These are phyloP conservation scores for Sterna hirundo DNA, from an alignment of 2,113 vertebrate species.

Conservation along the genomic window DNA sequence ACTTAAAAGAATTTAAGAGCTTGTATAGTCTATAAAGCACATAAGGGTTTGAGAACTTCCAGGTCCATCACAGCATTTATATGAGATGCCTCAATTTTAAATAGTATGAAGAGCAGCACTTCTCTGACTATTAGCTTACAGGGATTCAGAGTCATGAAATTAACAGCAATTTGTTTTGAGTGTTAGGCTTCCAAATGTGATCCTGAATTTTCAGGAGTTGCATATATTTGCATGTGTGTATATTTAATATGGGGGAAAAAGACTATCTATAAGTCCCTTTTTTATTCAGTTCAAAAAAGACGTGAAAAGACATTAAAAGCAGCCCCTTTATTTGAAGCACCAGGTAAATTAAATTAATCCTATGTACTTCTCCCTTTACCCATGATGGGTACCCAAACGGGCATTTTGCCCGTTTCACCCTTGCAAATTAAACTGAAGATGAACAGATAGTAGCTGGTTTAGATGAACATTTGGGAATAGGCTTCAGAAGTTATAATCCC, in stretches of 20 bases:
- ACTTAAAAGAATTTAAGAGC: not conserved
- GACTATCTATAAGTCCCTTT: not conserved
- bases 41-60: not conserved
- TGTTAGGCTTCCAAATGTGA: not conserved
- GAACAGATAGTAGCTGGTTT: not conserved
- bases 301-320: not conserved
- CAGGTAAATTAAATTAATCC: not conserved
- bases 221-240: not conserved
- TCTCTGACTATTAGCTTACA: not conserved
- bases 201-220: not conserved
- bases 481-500: not conserved
- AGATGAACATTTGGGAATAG: not conserved
- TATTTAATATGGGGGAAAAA: not conserved
- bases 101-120: not conserved
- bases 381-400: not conserved
- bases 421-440: not conserved
- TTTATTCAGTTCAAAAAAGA: not conserved
- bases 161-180: not conserved
- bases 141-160: not conserved
- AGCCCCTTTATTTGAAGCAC: not conserved
- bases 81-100: not conserved
- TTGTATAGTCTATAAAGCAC: not conserved
- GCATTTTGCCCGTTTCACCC: not conserved
- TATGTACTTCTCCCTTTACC: not conserved
- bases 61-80: not conserved